Evolutionary conservation across 2,888 invertebrate species (phyloP).

Genomic region (Branchellion lobata): DNA sequence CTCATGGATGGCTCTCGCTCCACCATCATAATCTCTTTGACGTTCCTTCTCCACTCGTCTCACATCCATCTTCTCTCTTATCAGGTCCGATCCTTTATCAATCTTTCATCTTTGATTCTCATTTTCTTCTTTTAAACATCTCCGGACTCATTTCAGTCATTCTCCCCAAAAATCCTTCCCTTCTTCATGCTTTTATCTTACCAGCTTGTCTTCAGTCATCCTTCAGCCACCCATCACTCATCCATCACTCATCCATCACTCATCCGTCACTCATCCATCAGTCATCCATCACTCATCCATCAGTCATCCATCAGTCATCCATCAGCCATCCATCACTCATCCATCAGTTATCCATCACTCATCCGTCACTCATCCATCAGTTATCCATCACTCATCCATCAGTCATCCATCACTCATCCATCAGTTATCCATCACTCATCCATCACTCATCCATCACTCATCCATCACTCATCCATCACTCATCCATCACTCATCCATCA

Average conservation of each 20-base stretch:
- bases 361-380: not conserved
- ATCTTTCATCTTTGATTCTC: no score
- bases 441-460: not conserved
- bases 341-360: not conserved
- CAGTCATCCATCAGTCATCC: not conserved
- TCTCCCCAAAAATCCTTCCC: no score
- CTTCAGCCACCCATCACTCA: not conserved
- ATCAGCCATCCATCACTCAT: not conserved
- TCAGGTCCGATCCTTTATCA: no score
- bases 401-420: not conserved
- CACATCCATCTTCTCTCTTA: no score
- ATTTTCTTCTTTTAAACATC: no score
- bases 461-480: not conserved
- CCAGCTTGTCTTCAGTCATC: no score
- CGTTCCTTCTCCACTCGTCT: no score
- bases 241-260: not conserved
- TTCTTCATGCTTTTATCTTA: no score
- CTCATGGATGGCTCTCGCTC: no score
- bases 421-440: conserved; percentile 5
- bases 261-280: not conserved
- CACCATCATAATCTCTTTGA: no score
- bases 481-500: not conserved
- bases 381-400: not conserved
- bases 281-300: not conserved
- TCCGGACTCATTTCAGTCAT: no score